These are phyloP conservation scores for Cremastobaeus sp. DNA, from an alignment of 2,888 invertebrate species.

Conservation along the genomic window DNA sequence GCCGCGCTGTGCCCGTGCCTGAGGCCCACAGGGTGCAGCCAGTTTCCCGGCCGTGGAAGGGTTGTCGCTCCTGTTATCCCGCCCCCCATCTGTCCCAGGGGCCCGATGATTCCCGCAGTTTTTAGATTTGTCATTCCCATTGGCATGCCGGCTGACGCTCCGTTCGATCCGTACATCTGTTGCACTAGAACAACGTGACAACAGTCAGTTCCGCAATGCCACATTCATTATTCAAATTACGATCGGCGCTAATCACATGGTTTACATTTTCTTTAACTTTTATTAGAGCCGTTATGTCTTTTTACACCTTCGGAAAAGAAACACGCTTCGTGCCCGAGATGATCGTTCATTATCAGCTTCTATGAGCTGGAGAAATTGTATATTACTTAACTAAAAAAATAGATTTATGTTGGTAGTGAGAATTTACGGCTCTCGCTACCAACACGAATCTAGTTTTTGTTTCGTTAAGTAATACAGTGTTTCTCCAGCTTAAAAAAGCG, in stretches of 20 bases:
- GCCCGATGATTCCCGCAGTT: slow-evolving; percentile 80
- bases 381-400: too few relatives aligned
- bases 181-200: slow-evolving; percentile 83
- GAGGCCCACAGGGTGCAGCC: slow-evolving; percentile 96
- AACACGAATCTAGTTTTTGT: too few relatives aligned
- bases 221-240: slow-evolving; percentile 47
- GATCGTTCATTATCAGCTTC: too few relatives aligned
- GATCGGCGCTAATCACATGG: slow-evolving; percentile 5
- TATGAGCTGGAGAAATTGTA: too few relatives aligned
- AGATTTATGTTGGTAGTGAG: too few relatives aligned
- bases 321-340: too few relatives aligned
- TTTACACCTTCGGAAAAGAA: too few relatives aligned
- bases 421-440: too few relatives aligned
- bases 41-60: slow-evolving; percentile 89
- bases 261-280: neutral
- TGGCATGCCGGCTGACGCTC: slow-evolving; percentile 80
- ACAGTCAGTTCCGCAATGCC: slow-evolving; percentile 74
- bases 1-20: slow-evolving; percentile 87
- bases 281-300: too few relatives aligned
- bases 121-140: slow-evolving; percentile 77
- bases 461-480: too few relatives aligned
- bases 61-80: slow-evolving; percentile 78
- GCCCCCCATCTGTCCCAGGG: slow-evolving; percentile 79
- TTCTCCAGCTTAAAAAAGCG: too few relatives aligned
- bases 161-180: slow-evolving; percentile 87